These are phyloP conservation scores for Brachionus angularis DNA, from an alignment of 1,140 invertebrate species.

Conservation along the genomic window DNA sequence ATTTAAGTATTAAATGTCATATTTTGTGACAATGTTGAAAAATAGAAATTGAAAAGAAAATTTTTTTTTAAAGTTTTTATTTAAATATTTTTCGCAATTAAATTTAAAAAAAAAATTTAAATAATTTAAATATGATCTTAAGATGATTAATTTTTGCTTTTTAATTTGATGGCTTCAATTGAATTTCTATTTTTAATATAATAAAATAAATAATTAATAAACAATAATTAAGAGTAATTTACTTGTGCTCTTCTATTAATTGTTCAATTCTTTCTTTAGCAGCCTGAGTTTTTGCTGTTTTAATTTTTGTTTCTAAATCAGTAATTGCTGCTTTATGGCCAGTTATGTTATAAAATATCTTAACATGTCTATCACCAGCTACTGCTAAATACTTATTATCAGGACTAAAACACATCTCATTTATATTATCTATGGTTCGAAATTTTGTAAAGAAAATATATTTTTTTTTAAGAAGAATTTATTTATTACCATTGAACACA, in stretches of 20 bases:
- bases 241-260: constrained; percentile 66
- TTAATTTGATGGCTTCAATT: no score
- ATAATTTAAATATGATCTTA: no score
- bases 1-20: no score
- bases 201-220: no score
- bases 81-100: no score
- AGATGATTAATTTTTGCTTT: no score
- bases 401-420: constrained; percentile 68
- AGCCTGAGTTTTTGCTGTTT: constrained; percentile 62
- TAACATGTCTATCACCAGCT: constrained; percentile 70
- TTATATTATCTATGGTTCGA: no score
- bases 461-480: not conserved
- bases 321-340: constrained; percentile 68
- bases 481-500: constrained; percentile 61
- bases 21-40: no score
- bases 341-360: constrained; percentile 75
- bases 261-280: constrained; percentile 70
- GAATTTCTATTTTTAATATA: no score
- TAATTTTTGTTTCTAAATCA: constrained; percentile 66
- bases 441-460: constrained; percentile 61
- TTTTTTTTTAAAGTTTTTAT: no score
- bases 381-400: constrained; percentile 70
- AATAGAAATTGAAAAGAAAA: no score
- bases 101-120: no score
- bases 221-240: constrained; percentile 46